A percentile compares a stretch with the other conserved stretches of the same genome.
These are phyloP conservation scores for Drosophila buzzatii DNA, from an alignment of 2,888 invertebrate species.

Conservation along the genomic window DNA sequence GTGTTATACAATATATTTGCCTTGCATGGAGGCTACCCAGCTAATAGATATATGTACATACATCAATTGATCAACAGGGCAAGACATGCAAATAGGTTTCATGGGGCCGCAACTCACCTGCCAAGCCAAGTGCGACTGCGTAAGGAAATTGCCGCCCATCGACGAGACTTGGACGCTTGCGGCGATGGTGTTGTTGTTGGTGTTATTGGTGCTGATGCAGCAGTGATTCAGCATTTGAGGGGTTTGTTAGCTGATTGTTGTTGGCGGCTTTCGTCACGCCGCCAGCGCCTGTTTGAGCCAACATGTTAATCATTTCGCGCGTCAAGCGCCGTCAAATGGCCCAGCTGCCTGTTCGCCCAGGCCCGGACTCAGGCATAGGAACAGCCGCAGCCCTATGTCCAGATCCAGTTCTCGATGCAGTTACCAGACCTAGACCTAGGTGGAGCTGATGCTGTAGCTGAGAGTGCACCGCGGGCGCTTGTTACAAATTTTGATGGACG, in stretches of 20 bases:
- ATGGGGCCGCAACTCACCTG: conserved; percentile 14
- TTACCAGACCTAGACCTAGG: neutral
- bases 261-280: conserved; percentile 68
- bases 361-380: neutral
- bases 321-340: conserved; percentile 71
- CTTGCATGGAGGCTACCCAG: too few species aligned
- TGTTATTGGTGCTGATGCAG: conserved; percentile 20
- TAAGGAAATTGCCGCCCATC: conserved; percentile 19
- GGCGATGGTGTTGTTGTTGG: conserved; percentile 15
- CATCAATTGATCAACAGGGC: conserved; percentile 2
- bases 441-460: conserved; percentile 27
- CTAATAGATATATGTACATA: neutral
- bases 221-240: conserved; percentile 50
- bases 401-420: conserved; percentile 5
- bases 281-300: conserved; percentile 43
- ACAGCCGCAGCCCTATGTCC: conserved; percentile 10
- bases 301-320: conserved; percentile 77
- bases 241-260: conserved; percentile 51
- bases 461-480: conserved; percentile 71
- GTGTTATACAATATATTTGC: neutral
- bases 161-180: conserved; percentile 1
- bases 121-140: conserved; percentile 25
- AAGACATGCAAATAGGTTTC: neutral
- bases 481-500: conserved; percentile 81
- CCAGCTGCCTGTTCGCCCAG: conserved; percentile 13